Evolutionary conservation across 2,888 invertebrate genomes (phyloP).

Genomic region (Linnaemya tessellans): DNA sequence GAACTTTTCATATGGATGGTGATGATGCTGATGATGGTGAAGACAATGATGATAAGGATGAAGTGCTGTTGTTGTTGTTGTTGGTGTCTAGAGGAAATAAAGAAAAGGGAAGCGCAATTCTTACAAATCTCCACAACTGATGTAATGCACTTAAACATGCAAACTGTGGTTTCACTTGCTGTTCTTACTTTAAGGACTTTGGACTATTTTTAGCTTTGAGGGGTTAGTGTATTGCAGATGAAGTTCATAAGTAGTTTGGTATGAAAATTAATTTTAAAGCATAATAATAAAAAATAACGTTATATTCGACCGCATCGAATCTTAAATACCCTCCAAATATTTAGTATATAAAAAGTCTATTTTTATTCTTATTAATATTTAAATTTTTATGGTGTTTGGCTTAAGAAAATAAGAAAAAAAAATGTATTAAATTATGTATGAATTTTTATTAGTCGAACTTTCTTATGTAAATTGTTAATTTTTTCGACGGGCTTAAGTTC

Average conservation of each 20-base stretch:
- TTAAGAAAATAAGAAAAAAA: too few species aligned
- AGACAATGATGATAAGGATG: slow-evolving; percentile 6
- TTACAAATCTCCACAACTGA: slow-evolving; percentile 50
- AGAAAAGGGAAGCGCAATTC: slow-evolving; percentile 27
- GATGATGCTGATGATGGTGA: slow-evolving; percentile 17
- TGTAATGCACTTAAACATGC: slow-evolving; percentile 70
- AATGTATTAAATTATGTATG: too few species aligned
- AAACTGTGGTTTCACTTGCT: slow-evolving; percentile 69
- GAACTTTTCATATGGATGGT: slow-evolving; percentile 28
- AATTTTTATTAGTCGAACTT: too few species aligned
- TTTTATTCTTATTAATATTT: too few species aligned
- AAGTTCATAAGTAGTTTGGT: not conserved
- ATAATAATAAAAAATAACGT: not conserved
- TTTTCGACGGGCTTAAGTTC: too few species aligned
- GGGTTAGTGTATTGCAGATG: slow-evolving; percentile 9
- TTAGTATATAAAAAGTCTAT: too few species aligned
- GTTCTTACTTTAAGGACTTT: slow-evolving; percentile 21
- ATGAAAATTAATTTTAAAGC: not conserved
- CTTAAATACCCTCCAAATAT: too few species aligned
- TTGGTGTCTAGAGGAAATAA: not conserved
- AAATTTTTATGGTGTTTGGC: too few species aligned
- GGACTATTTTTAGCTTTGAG: slow-evolving; percentile 17
- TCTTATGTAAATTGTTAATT: too few species aligned
- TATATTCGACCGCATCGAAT: too few species aligned
- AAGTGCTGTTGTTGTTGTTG: not conserved